A percentile compares a stretch with the other conserved stretches of the same genome.
Conservation (phyloP, 1,140 invertebrate genomes). For the Arion vulgaris region DNA sequence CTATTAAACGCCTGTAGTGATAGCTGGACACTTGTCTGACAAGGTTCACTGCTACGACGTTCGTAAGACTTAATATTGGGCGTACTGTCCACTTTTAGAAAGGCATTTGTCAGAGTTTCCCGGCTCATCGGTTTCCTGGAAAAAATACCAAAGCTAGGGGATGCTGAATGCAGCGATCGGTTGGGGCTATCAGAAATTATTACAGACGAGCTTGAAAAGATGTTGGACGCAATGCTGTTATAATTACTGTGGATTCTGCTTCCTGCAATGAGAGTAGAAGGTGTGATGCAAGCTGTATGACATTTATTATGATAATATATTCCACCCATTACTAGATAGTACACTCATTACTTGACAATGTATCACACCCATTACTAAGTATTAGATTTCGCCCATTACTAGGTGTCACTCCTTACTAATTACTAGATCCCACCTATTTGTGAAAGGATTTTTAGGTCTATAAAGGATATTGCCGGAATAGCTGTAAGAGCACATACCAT, state of each 20-base stretch:
- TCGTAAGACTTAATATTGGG: slow-evolving; percentile 49
- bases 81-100: slow-evolving; percentile 46
- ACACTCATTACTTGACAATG: too few species aligned
- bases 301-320: too few species aligned
- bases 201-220: slow-evolving; percentile 24
- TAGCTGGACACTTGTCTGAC: slow-evolving; percentile 49
- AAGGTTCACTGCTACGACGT: slow-evolving; percentile 59
- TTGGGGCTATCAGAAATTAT: not conserved
- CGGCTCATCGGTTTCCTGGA: slow-evolving; percentile 27
- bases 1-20: slow-evolving; percentile 50
- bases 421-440: too few species aligned
- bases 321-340: too few species aligned
- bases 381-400: too few species aligned
- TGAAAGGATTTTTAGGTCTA: too few species aligned
- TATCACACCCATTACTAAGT: too few species aligned
- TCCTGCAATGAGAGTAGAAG: not conserved
- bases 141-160: slow-evolving; percentile 29
- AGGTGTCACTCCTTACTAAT: too few species aligned
- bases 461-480: too few species aligned
- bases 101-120: slow-evolving; percentile 26
- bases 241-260: slow-evolving; percentile 15
- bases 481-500: too few species aligned
- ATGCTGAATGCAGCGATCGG: not conserved
- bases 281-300: too few species aligned
- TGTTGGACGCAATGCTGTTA: slow-evolving; percentile 19